Evolutionary conservation across 53 echinoderm and acorn worm genomes (phyloP), one percentile per base, ranked within the genome.

Genomic region (Temnopleurus reevesii): DNA sequence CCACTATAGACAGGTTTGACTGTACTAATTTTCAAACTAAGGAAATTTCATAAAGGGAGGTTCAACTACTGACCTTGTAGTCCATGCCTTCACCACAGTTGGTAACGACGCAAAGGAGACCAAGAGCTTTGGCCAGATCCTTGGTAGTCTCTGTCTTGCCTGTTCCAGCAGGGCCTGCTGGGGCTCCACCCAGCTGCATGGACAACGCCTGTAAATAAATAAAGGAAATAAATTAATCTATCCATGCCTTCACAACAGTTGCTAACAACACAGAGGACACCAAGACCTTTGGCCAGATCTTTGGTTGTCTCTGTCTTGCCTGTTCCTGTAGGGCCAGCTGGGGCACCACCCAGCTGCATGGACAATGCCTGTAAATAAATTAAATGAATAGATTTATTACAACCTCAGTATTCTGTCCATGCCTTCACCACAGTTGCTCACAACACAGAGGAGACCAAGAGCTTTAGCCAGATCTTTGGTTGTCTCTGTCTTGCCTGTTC

Each of bases 81-180:
- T 98, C 99, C 97, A 96, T 96, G 89, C 95, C 97, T 86, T 96
- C 95, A 27, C 97, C 97, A 92, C 97, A 96, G 91, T 96, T 96
- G 27, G 97, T 96, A 59, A 96, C 97, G n/a, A 96, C 97, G 92
- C 97, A 96, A 2, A 96, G 93, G 23, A 96, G 84, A 12, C 96
- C 97, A 21, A 96, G 86, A 5, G 95, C 97, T 86, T 96, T 95
- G 88, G 93, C 93, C 46, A 96, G 83, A 88, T 95, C 97, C 79
- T 95, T 96, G 80, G 97, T 96, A 26, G 97, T 93, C 63, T 96
- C 97, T 17, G 97, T 96, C 83, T 96, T 96, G 61, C 97, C 97
- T 6, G 97, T 96, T 55, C 97, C 97, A 0, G 97, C 97, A n/a
- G 97, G 97, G 5, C 97, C 97, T 12, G 97, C 97, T 15, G 97